Conservation (phyloP, 1,140 invertebrate genomes). For the Scaptomyza graminum region DNA sequence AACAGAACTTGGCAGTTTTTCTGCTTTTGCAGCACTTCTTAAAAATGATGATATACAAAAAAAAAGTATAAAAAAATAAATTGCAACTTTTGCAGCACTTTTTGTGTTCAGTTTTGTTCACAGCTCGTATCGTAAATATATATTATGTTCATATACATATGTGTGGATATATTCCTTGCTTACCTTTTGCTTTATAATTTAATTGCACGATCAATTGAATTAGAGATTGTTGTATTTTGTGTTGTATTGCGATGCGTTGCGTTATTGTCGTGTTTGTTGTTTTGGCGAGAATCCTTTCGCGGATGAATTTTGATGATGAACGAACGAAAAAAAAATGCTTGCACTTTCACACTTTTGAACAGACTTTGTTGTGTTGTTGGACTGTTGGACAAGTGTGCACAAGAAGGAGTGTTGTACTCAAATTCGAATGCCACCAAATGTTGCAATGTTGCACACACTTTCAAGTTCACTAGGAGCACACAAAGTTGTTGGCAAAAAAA, state of each 20-base stretch:
- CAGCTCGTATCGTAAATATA: constrained; percentile 3
- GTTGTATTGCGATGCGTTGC: background rate
- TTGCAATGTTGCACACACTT: constrained; percentile 46
- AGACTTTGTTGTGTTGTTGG: constrained; percentile 21
- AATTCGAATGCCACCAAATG: constrained; percentile 34
- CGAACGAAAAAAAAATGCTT: constrained; percentile 39
- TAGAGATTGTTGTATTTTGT: constrained; percentile 24
- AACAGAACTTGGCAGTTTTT: background rate
- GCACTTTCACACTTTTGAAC: constrained; percentile 42
- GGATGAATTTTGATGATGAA: constrained; percentile 1
- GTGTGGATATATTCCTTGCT: constrained; percentile 14
- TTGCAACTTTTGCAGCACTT: constrained; percentile 13
- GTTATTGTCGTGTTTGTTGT: background rate
- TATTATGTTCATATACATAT: background rate
- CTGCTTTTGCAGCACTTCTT: background rate
- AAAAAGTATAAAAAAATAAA: constrained; percentile 29
- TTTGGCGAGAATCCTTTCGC: constrained; percentile 43
- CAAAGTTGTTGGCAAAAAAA: constrained; percentile 61
- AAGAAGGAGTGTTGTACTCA: constrained; percentile 22
- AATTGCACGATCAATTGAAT: constrained; percentile 35
- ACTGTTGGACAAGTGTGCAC: background rate
- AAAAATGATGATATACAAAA: constrained; percentile 15
- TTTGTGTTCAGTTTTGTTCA: constrained; percentile 4
- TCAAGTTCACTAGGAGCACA: constrained; percentile 50
- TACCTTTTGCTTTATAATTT: constrained; percentile 27